These are phyloP conservation scores for Cossypha heuglini DNA, from an alignment of 2,797 vertebrate species.

Conservation along the genomic window DNA sequence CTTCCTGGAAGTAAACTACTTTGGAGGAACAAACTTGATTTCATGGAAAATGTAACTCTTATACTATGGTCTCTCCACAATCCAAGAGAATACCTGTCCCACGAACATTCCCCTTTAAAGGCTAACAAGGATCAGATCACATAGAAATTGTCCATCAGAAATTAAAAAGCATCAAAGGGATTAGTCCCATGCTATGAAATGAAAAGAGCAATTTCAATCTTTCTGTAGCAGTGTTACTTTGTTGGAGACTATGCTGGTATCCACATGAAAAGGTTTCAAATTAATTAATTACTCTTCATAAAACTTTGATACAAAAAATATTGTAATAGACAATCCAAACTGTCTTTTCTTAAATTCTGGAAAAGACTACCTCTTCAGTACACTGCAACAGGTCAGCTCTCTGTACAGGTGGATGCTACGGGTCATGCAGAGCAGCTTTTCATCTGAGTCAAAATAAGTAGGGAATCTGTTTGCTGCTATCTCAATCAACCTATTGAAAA, in stretches of 20 bases:
- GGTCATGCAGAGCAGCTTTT: slow-evolving; percentile 80
- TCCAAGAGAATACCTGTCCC: not conserved
- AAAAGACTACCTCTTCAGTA: slow-evolving; percentile 77
- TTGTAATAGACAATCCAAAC: not conserved
- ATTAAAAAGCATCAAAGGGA: not conserved
- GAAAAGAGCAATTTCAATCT: not conserved
- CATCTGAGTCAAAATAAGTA: slow-evolving; percentile 73
- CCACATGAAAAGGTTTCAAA: not conserved
- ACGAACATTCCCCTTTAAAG: not conserved
- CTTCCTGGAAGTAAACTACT: not conserved
- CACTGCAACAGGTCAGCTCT: slow-evolving; percentile 81
- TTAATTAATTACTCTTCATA: not conserved
- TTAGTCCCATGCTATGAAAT: not conserved
- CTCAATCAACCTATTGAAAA: slow-evolving; percentile 75
- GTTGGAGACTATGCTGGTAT: not conserved
- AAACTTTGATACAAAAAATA: not conserved
- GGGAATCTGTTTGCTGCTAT: slow-evolving; percentile 81
- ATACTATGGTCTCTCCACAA: not conserved
- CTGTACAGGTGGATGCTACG: slow-evolving; percentile 77
- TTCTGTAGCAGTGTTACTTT: not conserved
- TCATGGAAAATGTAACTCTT: not conserved
- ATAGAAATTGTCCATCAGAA: not conserved
- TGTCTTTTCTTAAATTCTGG: not conserved
- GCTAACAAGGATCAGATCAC: not conserved
- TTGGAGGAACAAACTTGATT: not conserved